Evolutionary conservation across 2,797 vertebrate species (phyloP).

Genomic region (Syndactyla subalaris): DNA sequence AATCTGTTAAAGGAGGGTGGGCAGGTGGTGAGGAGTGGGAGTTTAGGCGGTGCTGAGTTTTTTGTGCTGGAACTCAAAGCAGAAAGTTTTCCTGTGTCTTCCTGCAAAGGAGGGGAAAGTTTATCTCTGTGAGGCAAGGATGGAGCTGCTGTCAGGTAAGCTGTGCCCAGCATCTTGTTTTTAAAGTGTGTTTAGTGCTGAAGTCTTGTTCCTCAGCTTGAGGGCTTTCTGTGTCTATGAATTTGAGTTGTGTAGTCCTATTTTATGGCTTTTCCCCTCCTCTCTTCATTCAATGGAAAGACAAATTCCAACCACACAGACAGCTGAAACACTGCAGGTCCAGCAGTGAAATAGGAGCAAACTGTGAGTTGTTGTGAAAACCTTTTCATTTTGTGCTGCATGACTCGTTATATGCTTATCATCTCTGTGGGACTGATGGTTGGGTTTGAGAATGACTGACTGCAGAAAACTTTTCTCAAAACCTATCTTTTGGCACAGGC

Average conservation of each 20-base stretch:
- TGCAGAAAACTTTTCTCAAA: not conserved
- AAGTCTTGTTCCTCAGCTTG: not conserved
- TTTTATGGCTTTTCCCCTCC: accelerated
- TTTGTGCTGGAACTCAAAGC: accelerated
- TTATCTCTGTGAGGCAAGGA: accelerated
- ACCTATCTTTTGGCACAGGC: not conserved
- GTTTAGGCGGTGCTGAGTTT: accelerated
- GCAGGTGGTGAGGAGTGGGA: accelerated
- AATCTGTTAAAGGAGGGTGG: not conserved
- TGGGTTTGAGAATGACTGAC: conserved; percentile 12
- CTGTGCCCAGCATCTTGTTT: not conserved
- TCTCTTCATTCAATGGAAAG: not conserved
- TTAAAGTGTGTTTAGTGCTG: not conserved
- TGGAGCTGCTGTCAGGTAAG: not conserved
- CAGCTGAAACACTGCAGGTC: not conserved
- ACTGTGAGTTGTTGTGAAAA: not conserved
- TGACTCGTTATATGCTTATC: not conserved
- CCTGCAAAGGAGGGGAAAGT: accelerated
- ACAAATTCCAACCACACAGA: not conserved
- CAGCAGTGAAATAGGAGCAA: not conserved
- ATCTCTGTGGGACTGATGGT: conserved; percentile 6
- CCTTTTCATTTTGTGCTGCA: not conserved
- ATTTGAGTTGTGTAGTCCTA: not conserved
- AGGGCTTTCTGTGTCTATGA: not conserved
- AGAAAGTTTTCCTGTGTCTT: not conserved